A percentile compares a stretch with the other conserved stretches of the same genome.
phyloP scores from a whole-genome alignment of 2,888 invertebrate genomes.

The Balanococcus diminutus region DNA sequence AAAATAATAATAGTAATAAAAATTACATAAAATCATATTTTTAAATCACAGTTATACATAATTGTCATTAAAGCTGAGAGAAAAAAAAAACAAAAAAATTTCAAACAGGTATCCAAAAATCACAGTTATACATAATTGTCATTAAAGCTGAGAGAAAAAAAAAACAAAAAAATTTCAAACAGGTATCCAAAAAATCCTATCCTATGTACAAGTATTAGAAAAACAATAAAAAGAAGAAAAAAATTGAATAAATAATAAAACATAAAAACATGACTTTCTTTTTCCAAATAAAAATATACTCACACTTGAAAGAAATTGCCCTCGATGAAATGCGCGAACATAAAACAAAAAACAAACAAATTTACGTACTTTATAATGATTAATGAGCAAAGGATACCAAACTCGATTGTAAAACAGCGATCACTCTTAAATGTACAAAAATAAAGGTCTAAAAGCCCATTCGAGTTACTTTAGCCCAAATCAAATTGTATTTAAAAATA shows the following conservation, averaged over 20 bases:
- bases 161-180: not conserved
- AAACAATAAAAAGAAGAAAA: slow-evolving; percentile 2
- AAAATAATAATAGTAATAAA: slow-evolving; percentile 39
- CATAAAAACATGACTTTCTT: slow-evolving; percentile 31
- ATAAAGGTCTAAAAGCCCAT: too few relatives aligned
- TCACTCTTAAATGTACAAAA: too few relatives aligned
- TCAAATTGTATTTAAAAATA: too few relatives aligned
- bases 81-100: slow-evolving; percentile 9
- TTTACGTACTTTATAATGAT: slow-evolving; percentile 28
- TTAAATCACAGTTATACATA: slow-evolving; percentile 53
- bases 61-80: slow-evolving; percentile 39
- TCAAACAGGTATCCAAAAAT: slow-evolving; percentile 38
- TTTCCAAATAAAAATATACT: not conserved
- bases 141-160: slow-evolving; percentile 12
- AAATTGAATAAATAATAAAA: slow-evolving; percentile 16
- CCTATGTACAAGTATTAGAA: not conserved
- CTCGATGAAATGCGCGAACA: not conserved
- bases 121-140: slow-evolving; percentile 52
- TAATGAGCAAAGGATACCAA: slow-evolving; percentile 42
- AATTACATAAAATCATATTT: slow-evolving; percentile 40
- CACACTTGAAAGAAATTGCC: not conserved
- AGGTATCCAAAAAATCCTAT: slow-evolving; percentile 28
- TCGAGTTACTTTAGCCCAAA: too few relatives aligned
- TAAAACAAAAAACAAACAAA: not conserved
- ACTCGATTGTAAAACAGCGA: not conserved